Evolutionary conservation across 2,888 invertebrate genomes (phyloP), one percentile per base, ranked within the genome.

Genomic region (Nyleta sp.): DNA sequence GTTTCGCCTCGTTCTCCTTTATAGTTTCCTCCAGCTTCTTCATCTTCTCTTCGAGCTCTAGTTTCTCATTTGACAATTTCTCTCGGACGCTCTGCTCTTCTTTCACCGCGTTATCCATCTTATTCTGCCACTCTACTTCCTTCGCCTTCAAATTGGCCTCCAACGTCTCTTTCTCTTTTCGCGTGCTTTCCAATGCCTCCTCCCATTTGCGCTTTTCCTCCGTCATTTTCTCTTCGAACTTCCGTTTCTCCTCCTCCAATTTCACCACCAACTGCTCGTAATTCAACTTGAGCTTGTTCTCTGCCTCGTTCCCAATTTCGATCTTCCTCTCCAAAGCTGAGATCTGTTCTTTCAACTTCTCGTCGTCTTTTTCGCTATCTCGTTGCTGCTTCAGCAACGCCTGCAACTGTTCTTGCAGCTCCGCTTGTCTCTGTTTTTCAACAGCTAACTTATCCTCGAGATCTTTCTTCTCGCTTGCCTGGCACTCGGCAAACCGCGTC

Each of bases 191-290:
- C 50, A 93, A 81, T 74, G 92, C 89, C 71, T 91, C 91, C 80
- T 93, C 91, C 88, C 93, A 93, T 1, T 92, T 92, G 10, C 91
- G 88, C 81, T 89, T 92, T 77, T 93, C 93, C 75, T 91, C 88
- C 24, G 89, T 91, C 33, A 93, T 83, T 78, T 91, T 91, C 6
- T 86, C 84, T 44, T 93, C 91, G 81, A 93, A 93, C 50, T 92
- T 92, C 55, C 91, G 88, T 68, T 92, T 88, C 80, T 93, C 93
- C 59, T 91, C 91, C 46, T 91, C 85, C 2, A 93, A 84, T 74
- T 92, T 92, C 35, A 91, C 89, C 74, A 92, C 90, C 1, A 93
- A 86, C 22, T 87, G 85, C 70, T 89, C 89, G 81, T 93, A 93
- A 84, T 92, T 92, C 59, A 89, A 85, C 17, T 92, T 84, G 1